Base-by-base conservation (phyloP, 2,797 vertebrate genomes). In the Catharus ustulatus region DNA sequence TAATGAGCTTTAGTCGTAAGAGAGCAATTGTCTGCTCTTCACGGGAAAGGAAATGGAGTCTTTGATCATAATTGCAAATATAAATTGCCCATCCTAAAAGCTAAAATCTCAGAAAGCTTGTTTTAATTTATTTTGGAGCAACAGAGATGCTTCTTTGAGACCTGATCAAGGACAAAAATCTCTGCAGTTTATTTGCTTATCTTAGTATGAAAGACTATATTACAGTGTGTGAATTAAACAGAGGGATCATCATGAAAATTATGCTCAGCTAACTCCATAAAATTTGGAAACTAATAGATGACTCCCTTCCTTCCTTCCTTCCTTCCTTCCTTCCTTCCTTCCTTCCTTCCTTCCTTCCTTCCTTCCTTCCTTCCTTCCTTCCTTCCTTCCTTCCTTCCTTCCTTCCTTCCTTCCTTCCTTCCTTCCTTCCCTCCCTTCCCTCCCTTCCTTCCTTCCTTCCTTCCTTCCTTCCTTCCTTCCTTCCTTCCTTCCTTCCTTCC, bases 31-130 rank as follows among this genome's bases (percentile, higher is more conserved):
- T 77, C 61, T 68, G 55, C 54, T 77, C 68, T 83, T 93, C 61
- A 42, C 2, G 10, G 75, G 79, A 85, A 93, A 80, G 58, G 58
- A 93, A 95, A 87, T 87, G 36, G 29, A 82, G 59, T 72, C 86
- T 94, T 93, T 93, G 81, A 93, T 96, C 90, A 36, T 90, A 94
- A 93, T 68, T 91, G 58, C 62, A 89, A 83, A 83, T 85, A 74
- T 55, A 91, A 96, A 86, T 93, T 86, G 43, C 58, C 46, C 11
- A 38, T 82, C 46, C 72, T 95, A 83, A 77, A 89, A 77, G 34
- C 61, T 55, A 49, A 89, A 73, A 90, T 71, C 64, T 76, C 78
- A 82, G 67, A 90, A 90, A 93, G 11, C 58, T 80, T 87, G 16
- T 68, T 83, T 91, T 89, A 74, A 82, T 91, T 92, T 87, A n/a